A percentile compares a stretch with the other conserved stretches of the same genome.
Evolutionary conservation across 37 sponge, comb jelly and placozoan species (phyloP).

Genomic region (Beroe forskalii): DNA sequence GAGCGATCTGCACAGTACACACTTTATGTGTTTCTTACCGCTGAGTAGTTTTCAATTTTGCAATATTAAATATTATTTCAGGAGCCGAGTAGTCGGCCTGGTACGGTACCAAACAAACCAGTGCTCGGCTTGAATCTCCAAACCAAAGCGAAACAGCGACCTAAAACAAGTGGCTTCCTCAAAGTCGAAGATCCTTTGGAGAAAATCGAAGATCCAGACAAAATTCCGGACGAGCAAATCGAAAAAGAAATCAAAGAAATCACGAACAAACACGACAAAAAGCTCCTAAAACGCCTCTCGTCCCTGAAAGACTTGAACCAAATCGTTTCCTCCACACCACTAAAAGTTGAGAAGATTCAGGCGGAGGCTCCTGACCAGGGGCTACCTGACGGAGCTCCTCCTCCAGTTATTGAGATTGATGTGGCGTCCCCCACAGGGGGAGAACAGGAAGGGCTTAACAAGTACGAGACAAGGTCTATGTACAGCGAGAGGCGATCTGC

Average conservation of each 20-base stretch:
- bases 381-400: not conserved
- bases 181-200: not conserved
- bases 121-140: not conserved
- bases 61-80: not conserved
- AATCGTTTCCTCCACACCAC: constrained; percentile 21
- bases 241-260: not conserved
- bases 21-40: too few relatives aligned
- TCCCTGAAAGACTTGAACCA: constrained; percentile 17
- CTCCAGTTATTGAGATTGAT: not conserved
- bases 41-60: too few relatives aligned
- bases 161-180: not conserved
- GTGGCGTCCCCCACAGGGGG: not conserved
- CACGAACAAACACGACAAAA: constrained; percentile 36
- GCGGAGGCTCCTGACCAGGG: too few relatives aligned
- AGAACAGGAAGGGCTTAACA: not conserved
- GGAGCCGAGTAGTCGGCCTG: constrained; percentile 4
- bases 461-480: constrained; percentile 30
- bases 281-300: constrained; percentile 18
- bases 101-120: constrained; percentile 25
- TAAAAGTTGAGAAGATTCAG: not conserved
- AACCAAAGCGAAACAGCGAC: constrained; percentile 15
- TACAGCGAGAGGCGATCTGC: constrained; percentile 44
- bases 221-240: constrained; percentile 4
- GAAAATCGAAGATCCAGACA: not conserved
- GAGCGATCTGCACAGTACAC: too few relatives aligned